Base-by-base conservation (phyloP, 2,113 vertebrate genomes). In the Lontra canadensis region DNA sequence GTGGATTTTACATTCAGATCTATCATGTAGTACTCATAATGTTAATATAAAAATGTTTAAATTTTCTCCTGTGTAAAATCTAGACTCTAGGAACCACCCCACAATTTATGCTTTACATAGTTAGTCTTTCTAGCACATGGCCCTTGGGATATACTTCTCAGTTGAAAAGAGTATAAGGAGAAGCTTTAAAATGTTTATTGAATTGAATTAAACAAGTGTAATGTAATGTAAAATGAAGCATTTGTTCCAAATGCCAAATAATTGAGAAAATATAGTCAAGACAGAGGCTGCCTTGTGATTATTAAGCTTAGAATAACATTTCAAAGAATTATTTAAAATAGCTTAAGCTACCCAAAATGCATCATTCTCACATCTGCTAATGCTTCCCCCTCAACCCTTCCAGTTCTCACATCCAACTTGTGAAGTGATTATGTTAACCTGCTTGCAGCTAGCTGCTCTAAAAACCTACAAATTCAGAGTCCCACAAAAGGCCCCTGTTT, bases 211-310 rank as follows among this genome's bases (percentile, higher is more conserved):
- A 88, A 81, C 20, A 71, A 69, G 14, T 49, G 5, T 82, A 93
- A 82, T 57, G 8, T 59, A 95, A 73, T 23, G 29, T 59, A 84
- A 88, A 83, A 49, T 79, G 59, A 69, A 69, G 6, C 44, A 14
- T 92, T 81, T 96, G 63, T 88, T 85, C 71, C 61, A 94, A 92
- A 85, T 92, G 21, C 36, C 59, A 78, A 95, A 81, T 93, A 89
- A 86, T 82, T 89, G 86, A 88, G 88, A 94, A 74, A 92, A 78
- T 13, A 80, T 20, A 67, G 29, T 88, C 49, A 90, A 76, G 59
- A 84, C 13, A 65, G 31, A 90, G 42, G 34, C 13, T 49, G 4
- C 15, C 29, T 90, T 88, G 81, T 65, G 39, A 86, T 61, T 59
- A 44, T 74, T 71, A 93, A 63, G 31, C 63, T 57, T 78, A 47